phyloP scores from a whole-genome alignment of 2,797 vertebrate species.

The Carduelis carduelis region DNA sequence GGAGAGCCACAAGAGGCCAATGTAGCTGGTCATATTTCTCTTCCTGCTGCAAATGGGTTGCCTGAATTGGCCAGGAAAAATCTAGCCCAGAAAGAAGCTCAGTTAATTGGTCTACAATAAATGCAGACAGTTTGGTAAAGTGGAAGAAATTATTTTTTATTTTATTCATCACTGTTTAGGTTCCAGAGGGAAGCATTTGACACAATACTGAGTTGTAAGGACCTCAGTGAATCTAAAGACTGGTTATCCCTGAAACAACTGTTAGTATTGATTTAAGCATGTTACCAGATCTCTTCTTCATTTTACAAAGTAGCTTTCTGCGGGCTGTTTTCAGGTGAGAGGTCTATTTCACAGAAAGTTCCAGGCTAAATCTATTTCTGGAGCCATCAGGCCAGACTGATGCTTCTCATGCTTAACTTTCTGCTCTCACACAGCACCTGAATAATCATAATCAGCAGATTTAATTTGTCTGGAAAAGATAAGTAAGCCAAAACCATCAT shows the following conservation, averaged over 20 bases:
- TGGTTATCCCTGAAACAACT: neutral
- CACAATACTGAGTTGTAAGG: neutral
- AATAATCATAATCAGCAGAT: neutral
- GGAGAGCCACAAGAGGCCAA: neutral
- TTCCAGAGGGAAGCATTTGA: neutral
- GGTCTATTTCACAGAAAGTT: neutral
- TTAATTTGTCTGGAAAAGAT: neutral
- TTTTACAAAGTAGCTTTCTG: neutral
- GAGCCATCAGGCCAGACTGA: neutral
- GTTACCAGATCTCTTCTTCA: neutral
- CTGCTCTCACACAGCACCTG: neutral
- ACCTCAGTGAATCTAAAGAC: neutral
- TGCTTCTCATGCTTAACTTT: neutral
- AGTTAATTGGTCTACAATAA: neutral
- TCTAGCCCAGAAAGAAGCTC: neutral
- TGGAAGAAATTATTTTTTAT: neutral
- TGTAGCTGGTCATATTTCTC: neutral
- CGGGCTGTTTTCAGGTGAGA: neutral
- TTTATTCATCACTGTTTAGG: neutral
- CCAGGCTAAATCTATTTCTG: neutral
- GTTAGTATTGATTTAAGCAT: neutral
- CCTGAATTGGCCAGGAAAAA: neutral
- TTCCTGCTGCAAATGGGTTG: neutral
- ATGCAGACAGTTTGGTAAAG: neutral
- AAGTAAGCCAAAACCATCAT: neutral